Conservation (phyloP, 2,888 invertebrate species). For the Zaprionus bogoriensis region DNA sequence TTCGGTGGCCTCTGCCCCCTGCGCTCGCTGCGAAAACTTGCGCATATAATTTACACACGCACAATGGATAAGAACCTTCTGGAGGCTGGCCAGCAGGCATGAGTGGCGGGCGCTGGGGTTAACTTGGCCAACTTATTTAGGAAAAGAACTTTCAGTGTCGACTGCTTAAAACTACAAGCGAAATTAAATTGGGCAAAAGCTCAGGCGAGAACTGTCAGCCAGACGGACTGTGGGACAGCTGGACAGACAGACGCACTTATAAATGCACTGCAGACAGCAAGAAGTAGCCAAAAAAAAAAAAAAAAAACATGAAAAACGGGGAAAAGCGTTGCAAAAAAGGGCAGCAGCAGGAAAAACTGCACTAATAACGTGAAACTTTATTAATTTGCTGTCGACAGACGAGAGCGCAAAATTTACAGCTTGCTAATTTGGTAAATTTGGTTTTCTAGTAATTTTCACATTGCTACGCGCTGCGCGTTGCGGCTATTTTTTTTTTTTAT, state of each 20-base stretch:
- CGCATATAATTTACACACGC: constrained; percentile 61
- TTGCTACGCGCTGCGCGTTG: constrained; percentile 28
- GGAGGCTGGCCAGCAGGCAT: not conserved
- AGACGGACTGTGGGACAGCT: not conserved
- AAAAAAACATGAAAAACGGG: not conserved
- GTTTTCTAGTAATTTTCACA: constrained; percentile 61
- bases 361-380: constrained; percentile 68
- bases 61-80: constrained; percentile 18
- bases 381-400: constrained; percentile 60
- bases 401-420: constrained; percentile 50
- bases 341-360: constrained; percentile 25
- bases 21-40: constrained; percentile 48
- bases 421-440: constrained; percentile 74
- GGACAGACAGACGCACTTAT: not conserved
- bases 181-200: constrained; percentile 56
- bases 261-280: constrained; percentile 10
- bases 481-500: constrained; percentile 27
- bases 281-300: not conserved
- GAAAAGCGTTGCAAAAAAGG: not conserved
- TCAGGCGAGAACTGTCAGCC: not conserved
- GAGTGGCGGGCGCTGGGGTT: not conserved
- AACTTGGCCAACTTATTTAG: constrained; percentile 50
- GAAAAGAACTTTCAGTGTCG: constrained; percentile 34
- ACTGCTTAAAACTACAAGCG: constrained; percentile 45
- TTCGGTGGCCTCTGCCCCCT: constrained; percentile 10